phyloP scores from a whole-genome alignment of 2,113 vertebrate species.

The Pimephales promelas region DNA sequence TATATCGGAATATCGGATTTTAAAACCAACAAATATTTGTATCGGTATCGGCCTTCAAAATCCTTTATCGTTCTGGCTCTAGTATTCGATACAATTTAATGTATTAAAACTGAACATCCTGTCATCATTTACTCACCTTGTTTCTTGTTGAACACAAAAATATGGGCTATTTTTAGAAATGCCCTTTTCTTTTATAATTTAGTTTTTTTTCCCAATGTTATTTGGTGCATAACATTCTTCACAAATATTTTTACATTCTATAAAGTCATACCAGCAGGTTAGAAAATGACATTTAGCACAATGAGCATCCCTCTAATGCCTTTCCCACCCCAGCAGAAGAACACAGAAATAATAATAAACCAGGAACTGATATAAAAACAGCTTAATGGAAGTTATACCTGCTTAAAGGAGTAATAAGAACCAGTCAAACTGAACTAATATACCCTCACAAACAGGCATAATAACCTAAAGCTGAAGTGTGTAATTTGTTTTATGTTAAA shows the following conservation, averaged over 20 bases:
- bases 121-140: not conserved
- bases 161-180: not conserved
- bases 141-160: not conserved
- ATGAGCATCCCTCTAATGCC: not conserved
- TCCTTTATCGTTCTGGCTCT: too few relatives aligned
- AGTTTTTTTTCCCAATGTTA: too few relatives aligned
- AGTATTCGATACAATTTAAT: not conserved
- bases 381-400: not conserved
- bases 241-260: not conserved
- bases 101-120: not conserved
- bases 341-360: not conserved
- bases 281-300: not conserved
- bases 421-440: not conserved
- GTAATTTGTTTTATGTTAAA: not conserved
- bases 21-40: too few relatives aligned
- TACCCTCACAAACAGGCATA: not conserved
- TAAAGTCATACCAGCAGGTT: not conserved
- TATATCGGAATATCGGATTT: too few relatives aligned
- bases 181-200: too few relatives aligned
- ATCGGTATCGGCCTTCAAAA: too few relatives aligned
- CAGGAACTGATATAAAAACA: not conserved
- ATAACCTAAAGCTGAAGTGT: not conserved
- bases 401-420: not conserved
- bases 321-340: not conserved
- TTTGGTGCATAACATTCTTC: not conserved